phyloP scores from a whole-genome alignment of 2,888 invertebrate genomes.

The Plagodis dolabraria region DNA sequence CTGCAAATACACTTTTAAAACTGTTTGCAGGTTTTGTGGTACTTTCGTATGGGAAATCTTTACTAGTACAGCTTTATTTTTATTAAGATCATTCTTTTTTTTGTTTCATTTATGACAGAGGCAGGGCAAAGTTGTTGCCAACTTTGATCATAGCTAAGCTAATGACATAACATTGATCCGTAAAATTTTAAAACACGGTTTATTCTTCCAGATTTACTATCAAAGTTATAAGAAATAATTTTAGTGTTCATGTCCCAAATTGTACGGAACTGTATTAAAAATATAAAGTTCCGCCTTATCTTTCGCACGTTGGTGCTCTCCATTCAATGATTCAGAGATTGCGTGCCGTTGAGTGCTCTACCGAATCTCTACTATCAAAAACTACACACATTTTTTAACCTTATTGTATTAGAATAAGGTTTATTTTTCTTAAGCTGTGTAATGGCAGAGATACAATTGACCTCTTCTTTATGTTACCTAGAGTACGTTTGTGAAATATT shows the following conservation, averaged over 20 bases:
- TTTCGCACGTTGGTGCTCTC: conserved; percentile 15
- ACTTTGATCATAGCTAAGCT: too few relatives aligned
- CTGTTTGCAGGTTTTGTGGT: too few relatives aligned
- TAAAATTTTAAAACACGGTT: too few relatives aligned
- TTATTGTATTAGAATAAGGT: conserved; percentile 3
- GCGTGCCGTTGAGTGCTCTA: conserved; percentile 16
- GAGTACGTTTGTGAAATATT: conserved; percentile 23
- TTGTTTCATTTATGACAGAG: too few relatives aligned
- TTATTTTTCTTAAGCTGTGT: conserved; percentile 1
- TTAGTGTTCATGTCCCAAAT: neutral
- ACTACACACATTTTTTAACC: neutral
- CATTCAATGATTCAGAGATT: conserved; percentile 26
- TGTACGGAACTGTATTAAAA: conserved; percentile 13
- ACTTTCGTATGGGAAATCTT: too few relatives aligned
- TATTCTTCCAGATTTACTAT: neutral
- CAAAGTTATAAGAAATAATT: neutral
- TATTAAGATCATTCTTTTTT: too few relatives aligned
- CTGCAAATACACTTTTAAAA: too few relatives aligned
- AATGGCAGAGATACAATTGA: conserved; percentile 18
- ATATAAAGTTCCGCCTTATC: conserved; percentile 8
- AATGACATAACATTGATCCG: too few relatives aligned
- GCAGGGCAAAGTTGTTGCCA: too few relatives aligned
- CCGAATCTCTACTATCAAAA: conserved; percentile 2
- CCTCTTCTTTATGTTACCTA: conserved; percentile 14
- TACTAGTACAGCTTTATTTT: too few relatives aligned